A percentile compares a stretch with the other conserved stretches of the same genome.
Evolutionary conservation across 2,797 vertebrate species (phyloP).

Genomic region (Parambassis ranga): DNA sequence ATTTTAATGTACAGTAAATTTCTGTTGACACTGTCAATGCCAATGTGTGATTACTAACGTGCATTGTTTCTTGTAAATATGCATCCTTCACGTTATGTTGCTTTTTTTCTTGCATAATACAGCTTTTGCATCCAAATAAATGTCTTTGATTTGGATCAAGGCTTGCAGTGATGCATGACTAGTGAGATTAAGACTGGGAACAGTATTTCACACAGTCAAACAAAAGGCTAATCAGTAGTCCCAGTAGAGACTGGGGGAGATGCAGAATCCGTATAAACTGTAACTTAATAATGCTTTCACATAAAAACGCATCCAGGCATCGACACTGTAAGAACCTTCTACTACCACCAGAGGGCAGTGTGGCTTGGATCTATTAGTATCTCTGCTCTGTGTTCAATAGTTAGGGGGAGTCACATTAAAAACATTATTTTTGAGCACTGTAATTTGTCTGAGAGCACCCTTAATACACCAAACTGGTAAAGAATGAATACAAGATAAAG

Average conservation of each 20-base stretch:
- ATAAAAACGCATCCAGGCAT: too few relatives aligned
- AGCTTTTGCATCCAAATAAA: slow-evolving; percentile 81
- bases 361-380: not conserved
- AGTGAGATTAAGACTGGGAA: not conserved
- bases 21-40: slow-evolving; percentile 75
- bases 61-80: slow-evolving; percentile 78
- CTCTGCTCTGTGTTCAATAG: too few relatives aligned
- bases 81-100: slow-evolving; percentile 66
- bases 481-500: too few relatives aligned
- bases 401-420: too few relatives aligned
- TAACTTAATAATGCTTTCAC: too few relatives aligned
- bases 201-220: not conserved
- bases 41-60: slow-evolving; percentile 79
- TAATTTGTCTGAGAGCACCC: too few relatives aligned
- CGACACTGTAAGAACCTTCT: not conserved
- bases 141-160: slow-evolving; percentile 76
- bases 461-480: too few relatives aligned
- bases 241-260: slow-evolving; percentile 14
- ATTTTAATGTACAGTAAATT: slow-evolving; percentile 70
- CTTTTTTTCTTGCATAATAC: slow-evolving; percentile 71
- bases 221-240: not conserved
- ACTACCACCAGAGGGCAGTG: slow-evolving; percentile 32
- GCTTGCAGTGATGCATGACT: slow-evolving; percentile 63
- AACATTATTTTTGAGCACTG: too few relatives aligned
- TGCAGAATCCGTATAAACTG: not conserved